These are phyloP conservation scores for Cuculus canorus DNA, from an alignment of 2,797 vertebrate species.

Conservation along the genomic window DNA sequence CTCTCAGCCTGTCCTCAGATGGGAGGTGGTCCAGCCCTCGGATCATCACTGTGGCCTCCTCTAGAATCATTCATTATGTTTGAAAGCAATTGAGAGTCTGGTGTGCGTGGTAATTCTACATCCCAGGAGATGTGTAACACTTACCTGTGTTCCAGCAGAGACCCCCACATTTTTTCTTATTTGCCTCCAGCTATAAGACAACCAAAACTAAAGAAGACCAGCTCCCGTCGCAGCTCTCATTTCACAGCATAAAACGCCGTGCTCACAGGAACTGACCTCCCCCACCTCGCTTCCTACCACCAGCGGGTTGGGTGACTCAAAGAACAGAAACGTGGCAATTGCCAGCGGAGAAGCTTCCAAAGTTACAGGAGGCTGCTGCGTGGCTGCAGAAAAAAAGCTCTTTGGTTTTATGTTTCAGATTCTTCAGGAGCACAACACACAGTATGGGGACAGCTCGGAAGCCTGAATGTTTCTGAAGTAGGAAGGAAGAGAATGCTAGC, in stretches of 20 bases:
- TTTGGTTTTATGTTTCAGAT: not conserved
- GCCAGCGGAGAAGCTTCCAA: not conserved
- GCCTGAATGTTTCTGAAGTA: not conserved
- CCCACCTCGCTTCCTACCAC: not conserved
- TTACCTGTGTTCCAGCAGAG: slow-evolving; percentile 22
- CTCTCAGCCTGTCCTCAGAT: too few species aligned
- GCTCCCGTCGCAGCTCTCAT: slow-evolving; percentile 59
- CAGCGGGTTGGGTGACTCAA: not conserved
- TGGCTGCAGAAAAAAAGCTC: not conserved
- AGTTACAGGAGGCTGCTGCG: not conserved
- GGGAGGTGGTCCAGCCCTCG: too few species aligned
- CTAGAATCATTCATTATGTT: not conserved
- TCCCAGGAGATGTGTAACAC: not conserved
- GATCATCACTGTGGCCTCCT: too few species aligned
- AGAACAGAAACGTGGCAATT: not conserved
- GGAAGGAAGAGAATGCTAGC: not conserved
- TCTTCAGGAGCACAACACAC: not conserved
- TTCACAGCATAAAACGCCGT: slow-evolving; percentile 15
- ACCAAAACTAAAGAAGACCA: not conserved
- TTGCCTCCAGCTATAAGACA: not conserved
- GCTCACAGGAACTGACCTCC: slow-evolving; percentile 25
- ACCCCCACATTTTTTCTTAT: not conserved
- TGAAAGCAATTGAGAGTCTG: not conserved
- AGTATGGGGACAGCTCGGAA: not conserved
- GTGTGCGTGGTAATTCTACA: not conserved